Base-by-base conservation (phyloP, 2,113 vertebrate genomes). In the Psilopsiagon aurifrons region DNA sequence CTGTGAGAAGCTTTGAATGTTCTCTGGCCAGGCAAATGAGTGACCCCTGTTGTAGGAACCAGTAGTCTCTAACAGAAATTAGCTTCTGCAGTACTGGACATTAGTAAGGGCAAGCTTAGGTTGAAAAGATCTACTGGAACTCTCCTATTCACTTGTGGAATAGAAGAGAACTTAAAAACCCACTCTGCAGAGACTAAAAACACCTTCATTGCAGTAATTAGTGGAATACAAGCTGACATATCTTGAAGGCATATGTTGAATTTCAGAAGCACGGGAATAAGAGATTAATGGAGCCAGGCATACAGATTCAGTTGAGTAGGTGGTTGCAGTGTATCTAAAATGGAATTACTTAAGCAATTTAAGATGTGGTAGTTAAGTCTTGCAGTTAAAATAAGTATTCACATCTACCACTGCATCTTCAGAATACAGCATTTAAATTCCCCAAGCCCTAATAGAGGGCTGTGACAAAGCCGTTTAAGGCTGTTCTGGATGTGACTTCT, bases 291-390 rank as follows among this genome's bases (percentile, higher is more conserved):
- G 85, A 93, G 79, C 57, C 54, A 49, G 79, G 75, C 87, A 20
- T 60, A 17, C 28, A 64, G 73, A 70, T 70, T 46, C 4, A 1
- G 22, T 18, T 85, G 86, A 94, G 80, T 88, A 74, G 88, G 91
- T 94, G 89, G 76, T 84, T 88, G 46, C 60, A 70, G 73, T 29
- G 29, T 35, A 14, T 80, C 35, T 51, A 47, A 92, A 95, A 83
- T 74, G 68, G 64, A 94, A 92, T 46, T 46, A 44, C 73, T 92
- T 92, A 44, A 95, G 49, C 9, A 2, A 66, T 80, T 70, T 81
- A 37, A 93, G 76, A 94, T 88, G 46, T 88, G 44, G 59, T 70
- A 70, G 83, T 86, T 94, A 47, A 91, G 88, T 63, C 71, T 71
- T 75, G 0, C 2, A 35, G 64, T 47, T 91, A 85, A 84, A 82